Conservation (phyloP, 2,888 invertebrate species). For the Lamproptera curius region DNA sequence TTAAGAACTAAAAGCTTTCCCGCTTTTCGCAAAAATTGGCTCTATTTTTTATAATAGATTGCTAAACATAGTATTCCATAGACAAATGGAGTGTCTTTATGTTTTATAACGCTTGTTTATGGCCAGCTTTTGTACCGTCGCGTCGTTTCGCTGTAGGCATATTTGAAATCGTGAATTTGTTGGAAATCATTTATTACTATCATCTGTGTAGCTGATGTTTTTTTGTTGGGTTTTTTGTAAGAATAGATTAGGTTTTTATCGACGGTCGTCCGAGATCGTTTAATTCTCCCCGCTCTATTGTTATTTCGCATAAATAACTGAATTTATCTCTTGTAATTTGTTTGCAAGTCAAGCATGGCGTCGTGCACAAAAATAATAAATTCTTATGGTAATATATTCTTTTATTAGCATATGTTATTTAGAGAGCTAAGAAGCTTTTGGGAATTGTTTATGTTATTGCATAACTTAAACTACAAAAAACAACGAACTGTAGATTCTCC, state of each 20-base stretch:
- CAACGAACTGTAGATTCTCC: not conserved
- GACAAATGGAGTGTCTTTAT: slow-evolving; percentile 18
- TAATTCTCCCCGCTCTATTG: not conserved
- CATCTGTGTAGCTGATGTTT: not conserved
- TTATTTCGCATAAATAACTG: not conserved
- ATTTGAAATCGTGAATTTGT: slow-evolving; percentile 17
- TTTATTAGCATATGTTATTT: too few relatives aligned
- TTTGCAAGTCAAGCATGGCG: not conserved
- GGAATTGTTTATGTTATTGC: not conserved
- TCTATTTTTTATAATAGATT: slow-evolving; percentile 12
- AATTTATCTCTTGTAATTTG: not conserved
- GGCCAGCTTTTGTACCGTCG: slow-evolving; percentile 14
- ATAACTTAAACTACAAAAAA: not conserved
- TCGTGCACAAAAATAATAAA: not conserved
- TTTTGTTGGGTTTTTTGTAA: too few relatives aligned
- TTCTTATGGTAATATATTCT: not conserved
- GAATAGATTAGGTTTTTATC: too few relatives aligned
- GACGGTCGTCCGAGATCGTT: too few relatives aligned
- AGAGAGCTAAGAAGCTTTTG: too few relatives aligned
- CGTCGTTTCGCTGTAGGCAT: slow-evolving; percentile 1
- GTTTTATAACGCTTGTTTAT: slow-evolving; percentile 21
- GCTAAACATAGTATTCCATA: slow-evolving; percentile 16
- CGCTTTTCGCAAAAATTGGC: slow-evolving; percentile 9
- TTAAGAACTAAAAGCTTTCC: slow-evolving; percentile 3
- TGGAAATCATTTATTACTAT: slow-evolving; percentile 5